Percentiles rank a stretch among this genome's conserved stretches.
Evolutionary conservation across 2,797 vertebrate species (phyloP).

Genomic region (Psittacula derbiana): DNA sequence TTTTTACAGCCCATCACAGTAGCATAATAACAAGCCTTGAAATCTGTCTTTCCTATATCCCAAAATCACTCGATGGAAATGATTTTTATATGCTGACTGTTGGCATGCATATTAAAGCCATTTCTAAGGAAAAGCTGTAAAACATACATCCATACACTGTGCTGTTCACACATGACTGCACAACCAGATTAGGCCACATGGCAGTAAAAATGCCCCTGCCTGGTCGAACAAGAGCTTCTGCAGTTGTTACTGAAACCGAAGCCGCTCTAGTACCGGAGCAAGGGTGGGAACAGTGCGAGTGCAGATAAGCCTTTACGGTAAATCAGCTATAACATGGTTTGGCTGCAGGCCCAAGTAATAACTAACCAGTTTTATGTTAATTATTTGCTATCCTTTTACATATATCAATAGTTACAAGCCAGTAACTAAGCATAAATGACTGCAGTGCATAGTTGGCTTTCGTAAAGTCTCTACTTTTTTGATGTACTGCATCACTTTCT

Average conservation of each 20-base stretch:
- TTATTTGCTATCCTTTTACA: conserved; percentile 36
- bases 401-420: not conserved
- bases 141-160: not conserved
- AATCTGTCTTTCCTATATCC: conserved; percentile 5
- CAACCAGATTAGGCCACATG: not conserved
- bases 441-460: not conserved
- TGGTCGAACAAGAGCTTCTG: not conserved
- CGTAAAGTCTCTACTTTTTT: not conserved
- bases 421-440: not conserved
- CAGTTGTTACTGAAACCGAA: not conserved
- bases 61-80: not conserved
- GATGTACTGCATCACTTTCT: not conserved
- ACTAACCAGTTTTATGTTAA: conserved; percentile 60
- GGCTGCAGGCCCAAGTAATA: conserved; percentile 28
- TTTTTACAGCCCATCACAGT: conserved; percentile 41
- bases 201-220: conserved; percentile 20
- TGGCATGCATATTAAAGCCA: conserved; percentile 17
- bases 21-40: conserved; percentile 39
- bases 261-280: not conserved
- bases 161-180: conserved; percentile 18
- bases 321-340: conserved; percentile 27
- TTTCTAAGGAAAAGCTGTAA: conserved; percentile 35
- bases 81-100: conserved; percentile 33
- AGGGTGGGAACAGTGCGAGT: not conserved
- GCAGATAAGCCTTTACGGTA: conserved; percentile 22